These are phyloP conservation scores for Coronaproctus castanopsis DNA, from an alignment of 2,888 invertebrate species.

Conservation along the genomic window DNA sequence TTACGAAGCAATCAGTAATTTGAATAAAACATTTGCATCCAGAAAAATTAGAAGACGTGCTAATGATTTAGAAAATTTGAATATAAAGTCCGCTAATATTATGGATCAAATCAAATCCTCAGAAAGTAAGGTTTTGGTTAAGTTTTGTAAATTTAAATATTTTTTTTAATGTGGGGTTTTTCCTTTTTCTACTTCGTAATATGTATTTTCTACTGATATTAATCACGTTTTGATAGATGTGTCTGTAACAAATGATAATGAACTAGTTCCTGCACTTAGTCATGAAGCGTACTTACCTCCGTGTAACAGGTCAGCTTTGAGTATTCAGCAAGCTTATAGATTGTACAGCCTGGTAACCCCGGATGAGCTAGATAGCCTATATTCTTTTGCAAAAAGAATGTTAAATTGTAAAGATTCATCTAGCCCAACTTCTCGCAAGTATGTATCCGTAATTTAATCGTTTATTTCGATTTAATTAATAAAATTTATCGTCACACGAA, in stretches of 20 bases:
- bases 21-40: background rate
- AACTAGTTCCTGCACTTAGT: background rate
- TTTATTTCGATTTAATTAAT: no score
- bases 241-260: background rate
- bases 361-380: background rate
- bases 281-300: background rate
- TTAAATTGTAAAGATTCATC: no score
- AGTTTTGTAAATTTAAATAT: no score
- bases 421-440: no score
- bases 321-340: constrained; percentile 1
- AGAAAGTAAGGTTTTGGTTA: background rate
- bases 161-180: no score
- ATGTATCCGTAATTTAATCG: no score
- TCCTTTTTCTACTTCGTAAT: no score
- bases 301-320: background rate
- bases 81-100: background rate
- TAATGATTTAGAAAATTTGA: background rate
- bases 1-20: background rate
- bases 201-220: no score
- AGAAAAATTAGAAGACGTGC: background rate
- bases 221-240: no score
- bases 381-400: background rate
- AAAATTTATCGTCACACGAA: no score
- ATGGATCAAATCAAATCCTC: background rate
- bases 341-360: background rate